Percentiles rank a stretch among this genome's conserved stretches.
phyloP scores from a whole-genome alignment of 2,113 vertebrate genomes.

The Toxotes chatareus region DNA sequence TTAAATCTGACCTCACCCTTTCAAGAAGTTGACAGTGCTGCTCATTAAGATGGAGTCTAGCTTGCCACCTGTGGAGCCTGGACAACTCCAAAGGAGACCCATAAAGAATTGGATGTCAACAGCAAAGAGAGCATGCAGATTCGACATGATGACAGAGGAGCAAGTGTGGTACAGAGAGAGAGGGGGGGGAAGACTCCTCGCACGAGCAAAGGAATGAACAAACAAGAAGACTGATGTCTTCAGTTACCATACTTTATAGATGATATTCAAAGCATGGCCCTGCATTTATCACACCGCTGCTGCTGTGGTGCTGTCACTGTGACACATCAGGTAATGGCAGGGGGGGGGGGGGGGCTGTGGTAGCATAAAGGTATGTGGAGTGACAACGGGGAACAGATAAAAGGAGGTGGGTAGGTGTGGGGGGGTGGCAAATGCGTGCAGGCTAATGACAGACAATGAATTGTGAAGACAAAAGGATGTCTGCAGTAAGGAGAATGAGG shows the following conservation, averaged over 20 bases:
- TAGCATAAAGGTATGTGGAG: constrained; percentile 21
- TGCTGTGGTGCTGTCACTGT: constrained; percentile 42
- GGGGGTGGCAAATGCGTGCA: constrained; percentile 26
- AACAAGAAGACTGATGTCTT: constrained; percentile 71
- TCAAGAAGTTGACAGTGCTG: constrained; percentile 3
- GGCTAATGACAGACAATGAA: constrained; percentile 65
- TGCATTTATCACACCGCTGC: constrained; percentile 61
- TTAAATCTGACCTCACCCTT: constrained; percentile 58
- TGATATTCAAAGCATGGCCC: constrained; percentile 72
- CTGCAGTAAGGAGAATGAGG: constrained; percentile 14
- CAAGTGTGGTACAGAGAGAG: not conserved
- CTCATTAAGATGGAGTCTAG: constrained; percentile 40
- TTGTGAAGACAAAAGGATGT: constrained; percentile 35
- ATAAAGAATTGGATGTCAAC: constrained; percentile 6
- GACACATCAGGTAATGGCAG: constrained; percentile 49
- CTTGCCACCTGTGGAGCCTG: constrained; percentile 42
- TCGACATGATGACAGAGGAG: constrained; percentile 18
- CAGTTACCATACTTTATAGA: constrained; percentile 68
- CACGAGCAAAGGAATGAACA: constrained; percentile 34
- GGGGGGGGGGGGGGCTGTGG: constrained; percentile 3
- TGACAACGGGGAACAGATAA: constrained; percentile 39
- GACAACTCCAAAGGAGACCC: constrained; percentile 14
- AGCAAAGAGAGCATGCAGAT: not conserved
- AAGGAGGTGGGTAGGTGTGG: not conserved
- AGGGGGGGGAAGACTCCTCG: not conserved